phyloP scores from a whole-genome alignment of 2,888 invertebrate species.

The Apamea crenata region DNA sequence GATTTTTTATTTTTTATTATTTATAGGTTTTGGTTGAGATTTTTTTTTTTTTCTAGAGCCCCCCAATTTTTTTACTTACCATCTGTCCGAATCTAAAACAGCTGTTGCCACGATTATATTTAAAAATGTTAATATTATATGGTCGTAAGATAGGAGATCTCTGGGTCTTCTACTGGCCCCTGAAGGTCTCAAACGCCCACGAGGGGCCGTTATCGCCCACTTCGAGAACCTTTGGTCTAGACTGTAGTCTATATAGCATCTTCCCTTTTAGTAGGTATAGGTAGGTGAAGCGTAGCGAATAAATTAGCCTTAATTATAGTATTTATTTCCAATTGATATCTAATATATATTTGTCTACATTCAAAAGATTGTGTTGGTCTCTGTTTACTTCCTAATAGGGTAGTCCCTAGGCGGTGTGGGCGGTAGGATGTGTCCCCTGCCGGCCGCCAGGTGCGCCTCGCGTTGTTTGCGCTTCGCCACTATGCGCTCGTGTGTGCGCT shows the following conservation, averaged over 20 bases:
- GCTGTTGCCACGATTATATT: too few species aligned
- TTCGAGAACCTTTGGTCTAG: too few species aligned
- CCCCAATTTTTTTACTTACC: too few species aligned
- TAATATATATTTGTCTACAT: neutral
- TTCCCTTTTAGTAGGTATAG: neutral
- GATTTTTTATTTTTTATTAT: too few species aligned
- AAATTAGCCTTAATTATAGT: neutral
- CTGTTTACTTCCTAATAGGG: constrained; percentile 77
- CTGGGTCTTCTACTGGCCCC: too few species aligned
- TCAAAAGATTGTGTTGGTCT: neutral
- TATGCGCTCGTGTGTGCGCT: constrained; percentile 95
- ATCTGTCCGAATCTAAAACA: too few species aligned
- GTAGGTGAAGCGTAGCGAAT: neutral
- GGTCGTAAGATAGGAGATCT: too few species aligned
- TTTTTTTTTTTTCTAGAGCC: too few species aligned
- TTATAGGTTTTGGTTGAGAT: too few species aligned
- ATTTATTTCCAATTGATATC: neutral
- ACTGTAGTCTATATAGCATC: neutral
- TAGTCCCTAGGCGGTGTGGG: constrained; percentile 76
- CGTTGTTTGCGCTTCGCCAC: constrained; percentile 92
- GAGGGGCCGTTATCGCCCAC: too few species aligned
- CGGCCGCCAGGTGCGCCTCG: constrained; percentile 75
- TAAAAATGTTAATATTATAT: too few species aligned
- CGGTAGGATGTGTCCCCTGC: constrained; percentile 71
- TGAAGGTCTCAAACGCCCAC: too few species aligned